These are phyloP conservation scores for Euwallacea fornicatus DNA, from an alignment of 1,140 invertebrate genomes.

Conservation along the genomic window DNA sequence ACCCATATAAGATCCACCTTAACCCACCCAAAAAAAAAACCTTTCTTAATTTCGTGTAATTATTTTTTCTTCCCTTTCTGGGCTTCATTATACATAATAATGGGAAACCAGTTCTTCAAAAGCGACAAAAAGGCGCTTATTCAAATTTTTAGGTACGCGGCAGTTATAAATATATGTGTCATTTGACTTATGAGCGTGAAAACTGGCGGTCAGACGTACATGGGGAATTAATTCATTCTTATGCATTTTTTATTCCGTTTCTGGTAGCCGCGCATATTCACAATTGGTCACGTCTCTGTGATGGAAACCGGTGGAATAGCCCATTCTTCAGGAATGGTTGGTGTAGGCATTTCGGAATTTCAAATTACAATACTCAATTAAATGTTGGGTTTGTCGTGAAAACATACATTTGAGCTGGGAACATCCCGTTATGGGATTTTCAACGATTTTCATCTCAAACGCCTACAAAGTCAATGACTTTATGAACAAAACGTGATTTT, in stretches of 20 bases:
- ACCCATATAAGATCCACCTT: too few relatives aligned
- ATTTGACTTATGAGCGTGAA: constrained; percentile 36
- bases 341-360: too few relatives aligned
- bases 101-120: constrained; percentile 27
- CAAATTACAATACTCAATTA: too few relatives aligned
- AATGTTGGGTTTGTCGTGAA: too few relatives aligned
- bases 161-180: constrained; percentile 33
- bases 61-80: constrained; percentile 28
- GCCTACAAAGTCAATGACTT: too few relatives aligned
- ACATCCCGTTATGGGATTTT: too few relatives aligned
- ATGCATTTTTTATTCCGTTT: constrained; percentile 30
- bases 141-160: constrained; percentile 28
- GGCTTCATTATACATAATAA: constrained; percentile 26
- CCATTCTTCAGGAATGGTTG: too few relatives aligned
- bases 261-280: constrained; percentile 30
- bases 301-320: too few relatives aligned
- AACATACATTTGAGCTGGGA: too few relatives aligned
- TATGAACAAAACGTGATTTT: neutral
- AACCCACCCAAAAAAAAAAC: neutral
- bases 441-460: too few relatives aligned
- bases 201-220: constrained; percentile 26
- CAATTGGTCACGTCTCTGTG: constrained; percentile 23
- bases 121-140: constrained; percentile 36
- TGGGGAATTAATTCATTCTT: constrained; percentile 32
- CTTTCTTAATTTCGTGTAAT: constrained; percentile 15